Base-by-base conservation (phyloP, 2,888 invertebrate genomes). In the Sinodicranocentrus sp. region DNA sequence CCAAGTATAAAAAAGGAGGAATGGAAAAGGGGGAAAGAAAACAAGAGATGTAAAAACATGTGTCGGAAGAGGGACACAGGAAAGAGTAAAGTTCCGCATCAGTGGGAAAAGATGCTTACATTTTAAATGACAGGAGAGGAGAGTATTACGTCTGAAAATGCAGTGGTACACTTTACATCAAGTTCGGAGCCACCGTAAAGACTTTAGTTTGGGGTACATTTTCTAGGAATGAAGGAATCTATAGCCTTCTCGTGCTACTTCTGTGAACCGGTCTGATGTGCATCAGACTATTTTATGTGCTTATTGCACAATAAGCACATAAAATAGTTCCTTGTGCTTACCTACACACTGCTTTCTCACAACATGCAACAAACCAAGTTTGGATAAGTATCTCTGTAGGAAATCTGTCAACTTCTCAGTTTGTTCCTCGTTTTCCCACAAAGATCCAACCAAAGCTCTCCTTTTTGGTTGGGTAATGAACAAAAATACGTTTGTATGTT, bases 401-500 rank as follows among this genome's bases (percentile, higher is more conserved):
- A 75, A 75, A 75, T 75, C 65, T 75, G 75, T 65, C 75, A 75
- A 44, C 23, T 52, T 75, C 44, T 43, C 21, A 33, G 28, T 73
- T 28, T 52, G 65, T 61, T 28, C 65, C 54, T 65, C 65, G 17
- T 65, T 48, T 75, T 75, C 75, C 65, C 75, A 75, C 63, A 75
- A 75, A 65, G 65, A 65, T 75, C 21, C n/a, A n/a, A n/a, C n/a
- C n/a, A n/a, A n/a, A 63, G 75, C 65, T 65, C 63, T 15, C 39
- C 65, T 52, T 61, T 39, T 26, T 73, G 54, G 61, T 6, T 25
- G 59, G 44, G 63, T 75, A 54, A 75, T 63, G 75, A 75, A 65
- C 52, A 75, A 65, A 44, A 25, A 8, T 44, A 59, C n/a, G n/a
- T n/a, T n/a, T 28, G 52, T 63, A 75, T 26, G 25, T 43, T 59